These are phyloP conservation scores for Notiomystis cincta DNA, from an alignment of 2,113 vertebrate species.

Conservation along the genomic window DNA sequence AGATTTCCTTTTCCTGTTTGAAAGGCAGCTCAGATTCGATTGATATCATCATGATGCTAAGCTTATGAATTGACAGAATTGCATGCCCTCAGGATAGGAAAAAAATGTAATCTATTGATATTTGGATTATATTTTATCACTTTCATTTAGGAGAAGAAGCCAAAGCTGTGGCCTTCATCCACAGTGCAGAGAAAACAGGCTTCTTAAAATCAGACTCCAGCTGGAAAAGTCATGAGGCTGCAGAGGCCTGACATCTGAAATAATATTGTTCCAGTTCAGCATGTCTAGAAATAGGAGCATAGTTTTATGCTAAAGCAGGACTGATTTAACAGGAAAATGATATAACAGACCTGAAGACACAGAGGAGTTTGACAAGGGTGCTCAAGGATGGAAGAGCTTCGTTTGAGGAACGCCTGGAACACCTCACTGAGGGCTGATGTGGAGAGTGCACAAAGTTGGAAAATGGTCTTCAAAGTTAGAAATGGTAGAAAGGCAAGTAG, in stretches of 20 bases:
- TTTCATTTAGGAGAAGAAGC: neutral
- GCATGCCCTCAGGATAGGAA: neutral
- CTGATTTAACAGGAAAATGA: neutral
- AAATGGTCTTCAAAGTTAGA: neutral
- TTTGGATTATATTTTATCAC: neutral
- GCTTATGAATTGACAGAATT: neutral
- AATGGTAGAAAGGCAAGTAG: neutral
- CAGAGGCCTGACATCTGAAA: neutral
- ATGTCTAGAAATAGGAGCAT: accelerated
- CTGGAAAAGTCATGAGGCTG: neutral
- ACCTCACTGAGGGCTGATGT: neutral
- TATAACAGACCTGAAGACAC: neutral
- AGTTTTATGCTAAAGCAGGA: neutral
- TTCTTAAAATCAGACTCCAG: neutral
- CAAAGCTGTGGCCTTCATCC: neutral
- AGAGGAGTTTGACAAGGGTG: neutral
- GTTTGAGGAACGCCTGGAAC: neutral
- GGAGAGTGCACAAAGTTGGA: neutral
- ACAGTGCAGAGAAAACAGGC: neutral
- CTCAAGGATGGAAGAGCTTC: neutral
- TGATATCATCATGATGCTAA: neutral
- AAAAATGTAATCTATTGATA: neutral
- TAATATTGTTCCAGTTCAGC: neutral
- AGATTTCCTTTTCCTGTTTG: neutral
- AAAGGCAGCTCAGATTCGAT: neutral